Evolutionary conservation across 2,113 vertebrate species (phyloP).

Genomic region (Perccottus glenii): DNA sequence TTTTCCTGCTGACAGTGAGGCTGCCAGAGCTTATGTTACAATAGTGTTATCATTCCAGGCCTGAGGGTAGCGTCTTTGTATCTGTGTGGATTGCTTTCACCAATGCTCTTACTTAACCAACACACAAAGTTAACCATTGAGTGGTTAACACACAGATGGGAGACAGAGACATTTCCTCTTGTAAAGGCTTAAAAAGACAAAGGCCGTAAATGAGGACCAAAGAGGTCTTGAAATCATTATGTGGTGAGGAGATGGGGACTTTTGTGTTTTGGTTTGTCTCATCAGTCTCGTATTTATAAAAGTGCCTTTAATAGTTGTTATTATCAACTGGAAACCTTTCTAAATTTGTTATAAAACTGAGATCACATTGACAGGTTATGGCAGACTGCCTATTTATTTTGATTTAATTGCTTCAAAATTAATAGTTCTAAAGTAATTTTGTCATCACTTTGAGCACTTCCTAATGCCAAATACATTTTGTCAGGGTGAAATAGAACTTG

Average conservation of each 20-base stretch:
- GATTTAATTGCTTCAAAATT: background rate
- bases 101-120: background rate
- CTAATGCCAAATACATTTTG: background rate
- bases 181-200: conserved; percentile 31
- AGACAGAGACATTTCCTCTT: conserved; percentile 33
- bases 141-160: conserved; percentile 12
- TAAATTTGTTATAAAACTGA: too few species aligned
- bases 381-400: background rate
- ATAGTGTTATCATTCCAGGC: conserved; percentile 36
- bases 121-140: background rate
- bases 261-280: conserved; percentile 17
- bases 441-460: background rate
- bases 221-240: conserved; percentile 49
- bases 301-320: conserved; percentile 1
- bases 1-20: conserved; percentile 41
- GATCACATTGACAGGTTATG: background rate
- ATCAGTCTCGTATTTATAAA: conserved; percentile 33
- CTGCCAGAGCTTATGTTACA: conserved; percentile 60
- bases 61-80: conserved; percentile 17
- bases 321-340: conserved; percentile 19
- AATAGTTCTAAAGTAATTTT: too few species aligned
- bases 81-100: background rate
- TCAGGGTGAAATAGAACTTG: background rate
- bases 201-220: conserved; percentile 34
- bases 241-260: conserved; percentile 39